These are phyloP conservation scores for Eupithecia inturbata DNA, from an alignment of 2,888 invertebrate genomes.

Conservation along the genomic window DNA sequence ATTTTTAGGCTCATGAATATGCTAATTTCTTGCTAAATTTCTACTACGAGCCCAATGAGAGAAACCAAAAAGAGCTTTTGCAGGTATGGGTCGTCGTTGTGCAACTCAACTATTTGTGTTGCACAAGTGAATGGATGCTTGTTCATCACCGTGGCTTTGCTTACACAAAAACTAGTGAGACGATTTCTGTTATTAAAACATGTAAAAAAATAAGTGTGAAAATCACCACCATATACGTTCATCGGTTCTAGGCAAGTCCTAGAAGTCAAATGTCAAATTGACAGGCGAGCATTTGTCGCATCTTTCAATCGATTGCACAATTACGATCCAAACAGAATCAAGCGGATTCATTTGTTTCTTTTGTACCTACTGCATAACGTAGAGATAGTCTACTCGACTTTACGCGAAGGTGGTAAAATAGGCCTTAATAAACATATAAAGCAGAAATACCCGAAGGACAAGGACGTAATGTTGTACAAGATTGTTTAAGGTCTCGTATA, in stretches of 20 bases:
- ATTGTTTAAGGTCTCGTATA: constrained; percentile 44
- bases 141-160: background rate
- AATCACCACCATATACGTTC: background rate
- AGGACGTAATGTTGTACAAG: constrained; percentile 41
- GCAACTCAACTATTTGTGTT: background rate
- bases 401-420: constrained; percentile 8
- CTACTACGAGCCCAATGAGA: background rate
- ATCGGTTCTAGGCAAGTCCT: background rate
- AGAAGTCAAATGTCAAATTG: background rate
- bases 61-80: background rate
- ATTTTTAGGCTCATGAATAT: background rate
- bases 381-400: background rate
- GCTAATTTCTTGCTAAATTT: background rate
- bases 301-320: background rate
- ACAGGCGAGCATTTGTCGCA: background rate
- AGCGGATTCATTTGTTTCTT: background rate
- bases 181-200: too few relatives aligned
- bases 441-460: constrained; percentile 46
- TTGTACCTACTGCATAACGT: background rate
- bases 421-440: constrained; percentile 3
- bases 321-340: background rate
- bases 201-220: too few relatives aligned
- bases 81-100: background rate
- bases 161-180: background rate
- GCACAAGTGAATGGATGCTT: background rate